Conservation (phyloP, 2,797 vertebrate species). For the Clarias pachynema region DNA sequence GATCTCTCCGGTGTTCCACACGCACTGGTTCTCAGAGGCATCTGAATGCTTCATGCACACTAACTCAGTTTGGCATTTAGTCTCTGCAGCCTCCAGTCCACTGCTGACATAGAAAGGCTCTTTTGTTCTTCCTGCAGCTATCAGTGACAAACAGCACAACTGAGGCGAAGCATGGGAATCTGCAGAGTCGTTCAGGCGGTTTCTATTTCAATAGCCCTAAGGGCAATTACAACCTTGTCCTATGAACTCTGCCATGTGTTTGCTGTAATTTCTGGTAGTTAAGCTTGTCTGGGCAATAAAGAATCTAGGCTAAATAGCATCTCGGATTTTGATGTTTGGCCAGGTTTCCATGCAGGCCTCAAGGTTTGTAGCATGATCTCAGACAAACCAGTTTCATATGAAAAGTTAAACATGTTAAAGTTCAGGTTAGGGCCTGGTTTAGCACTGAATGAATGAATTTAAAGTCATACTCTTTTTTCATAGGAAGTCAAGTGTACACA, state of each 20-base stretch:
- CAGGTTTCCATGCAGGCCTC: background rate
- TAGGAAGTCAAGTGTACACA: background rate
- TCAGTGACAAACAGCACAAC: constrained; percentile 47
- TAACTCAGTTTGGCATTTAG: constrained; percentile 43
- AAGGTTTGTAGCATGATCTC: background rate
- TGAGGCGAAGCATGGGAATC: constrained; percentile 25
- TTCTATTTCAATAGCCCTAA: constrained; percentile 2
- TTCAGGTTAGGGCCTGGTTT: background rate
- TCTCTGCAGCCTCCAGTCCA: constrained; percentile 36
- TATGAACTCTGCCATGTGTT: background rate
- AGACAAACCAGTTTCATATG: background rate
- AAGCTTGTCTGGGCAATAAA: background rate
- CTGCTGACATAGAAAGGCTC: constrained; percentile 44
- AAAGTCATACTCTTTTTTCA: background rate
- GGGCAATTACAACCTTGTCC: constrained; percentile 5
- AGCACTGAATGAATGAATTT: background rate
- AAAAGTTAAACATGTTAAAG: background rate
- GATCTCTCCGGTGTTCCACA: constrained; percentile 21
- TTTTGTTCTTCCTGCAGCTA: constrained; percentile 51
- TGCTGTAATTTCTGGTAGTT: constrained; percentile 6
- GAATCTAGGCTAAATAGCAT: background rate
- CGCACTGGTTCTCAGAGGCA: constrained; percentile 19
- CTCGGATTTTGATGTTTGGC: background rate
- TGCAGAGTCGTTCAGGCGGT: background rate
- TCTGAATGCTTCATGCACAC: constrained; percentile 35